These are phyloP conservation scores for Synanthedon formicaeformis DNA, from an alignment of 2,888 invertebrate species.

Conservation along the genomic window DNA sequence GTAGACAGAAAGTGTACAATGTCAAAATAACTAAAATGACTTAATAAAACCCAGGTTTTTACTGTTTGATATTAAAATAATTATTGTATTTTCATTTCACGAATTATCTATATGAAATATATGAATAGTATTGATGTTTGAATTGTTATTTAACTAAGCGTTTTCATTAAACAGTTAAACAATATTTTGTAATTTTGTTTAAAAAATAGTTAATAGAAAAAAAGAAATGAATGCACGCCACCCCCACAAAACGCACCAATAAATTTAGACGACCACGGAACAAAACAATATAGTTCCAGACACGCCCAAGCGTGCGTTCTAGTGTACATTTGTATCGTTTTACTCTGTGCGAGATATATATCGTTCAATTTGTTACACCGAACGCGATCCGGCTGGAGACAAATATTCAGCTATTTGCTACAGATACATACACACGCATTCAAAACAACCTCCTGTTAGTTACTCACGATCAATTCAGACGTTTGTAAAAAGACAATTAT, in stretches of 20 bases:
- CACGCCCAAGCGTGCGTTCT: not conserved
- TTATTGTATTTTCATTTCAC: no score
- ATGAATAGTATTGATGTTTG: no score
- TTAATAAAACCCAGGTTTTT: no score
- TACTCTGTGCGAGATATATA: slow-evolving; percentile 1
- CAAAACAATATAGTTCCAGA: not conserved
- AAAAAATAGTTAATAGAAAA: not conserved
- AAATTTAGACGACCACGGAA: not conserved
- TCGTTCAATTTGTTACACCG: slow-evolving; percentile 3
- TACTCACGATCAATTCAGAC: not conserved
- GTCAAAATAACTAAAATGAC: no score
- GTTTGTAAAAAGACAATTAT: no score
- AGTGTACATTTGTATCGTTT: not conserved
- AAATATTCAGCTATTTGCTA: slow-evolving; percentile 4
- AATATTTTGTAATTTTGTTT: not conserved
- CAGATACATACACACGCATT: not conserved
- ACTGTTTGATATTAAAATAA: no score
- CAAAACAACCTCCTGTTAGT: not conserved
- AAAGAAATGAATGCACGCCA: not conserved
- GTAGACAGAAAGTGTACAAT: no score
- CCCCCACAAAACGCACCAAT: not conserved
- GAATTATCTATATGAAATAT: no score
- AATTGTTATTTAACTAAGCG: no score
- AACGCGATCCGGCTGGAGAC: slow-evolving; percentile 1
- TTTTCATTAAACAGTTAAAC: no score